A percentile compares a stretch with the other conserved stretches of the same genome.
These are phyloP conservation scores for Neogobius melanostomus DNA, from an alignment of 2,113 vertebrate species.

Conservation along the genomic window DNA sequence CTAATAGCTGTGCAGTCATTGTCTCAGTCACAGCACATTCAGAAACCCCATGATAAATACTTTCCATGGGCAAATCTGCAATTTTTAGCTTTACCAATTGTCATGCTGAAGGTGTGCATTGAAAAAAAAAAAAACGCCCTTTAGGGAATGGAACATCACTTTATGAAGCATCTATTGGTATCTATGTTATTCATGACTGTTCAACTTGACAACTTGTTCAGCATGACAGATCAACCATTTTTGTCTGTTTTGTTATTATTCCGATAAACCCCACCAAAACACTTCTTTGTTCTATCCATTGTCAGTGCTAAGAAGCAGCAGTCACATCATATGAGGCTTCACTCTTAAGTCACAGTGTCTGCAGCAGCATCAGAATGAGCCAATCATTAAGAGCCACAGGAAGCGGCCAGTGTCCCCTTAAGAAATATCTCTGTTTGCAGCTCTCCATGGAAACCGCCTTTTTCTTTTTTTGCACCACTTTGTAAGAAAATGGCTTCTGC, in stretches of 20 bases:
- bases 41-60: not conserved
- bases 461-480: conserved; percentile 42
- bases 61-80: conserved; percentile 2
- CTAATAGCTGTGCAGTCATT: conserved; percentile 3
- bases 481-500: conserved; percentile 43
- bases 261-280: conserved; percentile 1
- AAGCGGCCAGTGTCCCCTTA: conserved; percentile 40
- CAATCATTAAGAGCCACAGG: conserved; percentile 48
- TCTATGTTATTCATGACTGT: too few species aligned
- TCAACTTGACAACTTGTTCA: not conserved
- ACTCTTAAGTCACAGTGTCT: conserved; percentile 35
- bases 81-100: conserved; percentile 21
- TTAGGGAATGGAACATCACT: conserved; percentile 18
- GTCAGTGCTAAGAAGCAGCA: conserved; percentile 15
- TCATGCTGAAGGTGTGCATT: conserved; percentile 31
- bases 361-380: conserved; percentile 56
- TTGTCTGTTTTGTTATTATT: not conserved
- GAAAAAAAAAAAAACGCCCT: conserved; percentile 8
- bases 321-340: conserved; percentile 23
- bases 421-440: conserved; percentile 60
- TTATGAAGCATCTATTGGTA: not conserved
- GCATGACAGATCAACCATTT: not conserved
- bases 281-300: conserved; percentile 23
- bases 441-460: conserved; percentile 66
- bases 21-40: not conserved